Percentiles rank a stretch among this genome's conserved stretches.
Evolutionary conservation across 2,113 vertebrate species (phyloP).

Genomic region (Crotalus viridis): DNA sequence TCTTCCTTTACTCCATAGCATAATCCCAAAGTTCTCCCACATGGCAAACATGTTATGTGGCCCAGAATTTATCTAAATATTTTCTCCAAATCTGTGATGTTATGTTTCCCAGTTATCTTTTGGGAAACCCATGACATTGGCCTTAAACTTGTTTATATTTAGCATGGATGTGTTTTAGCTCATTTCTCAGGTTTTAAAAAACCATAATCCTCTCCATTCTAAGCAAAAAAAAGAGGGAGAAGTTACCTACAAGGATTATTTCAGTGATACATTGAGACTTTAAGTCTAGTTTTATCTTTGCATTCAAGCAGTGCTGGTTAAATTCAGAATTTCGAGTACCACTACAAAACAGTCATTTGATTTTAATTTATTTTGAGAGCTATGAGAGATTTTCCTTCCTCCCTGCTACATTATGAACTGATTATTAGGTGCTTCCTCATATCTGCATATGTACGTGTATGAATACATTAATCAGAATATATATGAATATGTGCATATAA

Average conservation of each 20-base stretch:
- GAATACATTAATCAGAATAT: neutral
- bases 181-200: neutral
- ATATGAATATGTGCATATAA: neutral
- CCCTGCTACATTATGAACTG: neutral
- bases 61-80: neutral
- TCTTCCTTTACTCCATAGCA: neutral
- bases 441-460: neutral
- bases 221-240: neutral
- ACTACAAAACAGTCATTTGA: neutral
- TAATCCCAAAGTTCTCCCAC: neutral
- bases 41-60: neutral
- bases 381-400: neutral
- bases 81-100: too few species aligned
- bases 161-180: neutral
- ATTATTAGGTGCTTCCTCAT: neutral
- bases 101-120: neutral
- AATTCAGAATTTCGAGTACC: conserved; percentile 3
- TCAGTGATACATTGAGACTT: neutral
- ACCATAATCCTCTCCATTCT: neutral
- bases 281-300: neutral
- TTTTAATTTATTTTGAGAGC: conserved; percentile 4
- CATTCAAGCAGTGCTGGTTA: neutral
- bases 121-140: neutral
- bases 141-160: neutral
- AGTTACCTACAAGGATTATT: neutral